Evolutionary conservation across 1,140 invertebrate genomes (phyloP).

Genomic region (Ptiloglossa arizonensis): DNA sequence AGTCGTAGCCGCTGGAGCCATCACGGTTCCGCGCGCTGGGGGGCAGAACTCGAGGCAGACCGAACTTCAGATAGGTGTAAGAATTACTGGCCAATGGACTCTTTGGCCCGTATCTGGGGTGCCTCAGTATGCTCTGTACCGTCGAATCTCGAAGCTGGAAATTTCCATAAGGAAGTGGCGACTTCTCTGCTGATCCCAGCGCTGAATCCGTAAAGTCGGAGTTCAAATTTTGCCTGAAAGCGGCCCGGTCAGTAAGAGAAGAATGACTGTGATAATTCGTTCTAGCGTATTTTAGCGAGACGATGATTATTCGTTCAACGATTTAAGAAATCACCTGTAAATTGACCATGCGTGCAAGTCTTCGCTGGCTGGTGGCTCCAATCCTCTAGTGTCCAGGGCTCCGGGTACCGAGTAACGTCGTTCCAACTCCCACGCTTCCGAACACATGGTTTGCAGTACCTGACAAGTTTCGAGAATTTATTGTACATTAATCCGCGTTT

Average conservation of each 20-base stretch:
- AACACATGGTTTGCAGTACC: constrained; percentile 73
- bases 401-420: constrained; percentile 92
- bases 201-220: constrained; percentile 97
- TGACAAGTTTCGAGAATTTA: constrained; percentile 16
- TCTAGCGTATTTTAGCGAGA: too few species aligned
- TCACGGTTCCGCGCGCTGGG: constrained; percentile 83
- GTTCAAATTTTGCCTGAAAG: constrained; percentile 94
- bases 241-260: background rate
- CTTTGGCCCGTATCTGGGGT: constrained; percentile 93
- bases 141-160: constrained; percentile 96
- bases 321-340: constrained; percentile 88
- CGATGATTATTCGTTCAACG: too few species aligned
- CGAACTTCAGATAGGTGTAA: constrained; percentile 96
- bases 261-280: too few species aligned
- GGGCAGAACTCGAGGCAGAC: constrained; percentile 93
- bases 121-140: constrained; percentile 95
- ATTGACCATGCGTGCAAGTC: constrained; percentile 98
- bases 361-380: constrained; percentile 86
- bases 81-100: constrained; percentile 92
- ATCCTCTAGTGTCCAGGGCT: constrained; percentile 85
- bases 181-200: constrained; percentile 93
- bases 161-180: constrained; percentile 94
- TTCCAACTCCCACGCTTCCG: constrained; percentile 86
- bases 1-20: constrained; percentile 94
- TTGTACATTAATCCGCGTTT: too few species aligned